Conservation (phyloP, 1,140 invertebrate species). For the Sinella curviseta region DNA sequence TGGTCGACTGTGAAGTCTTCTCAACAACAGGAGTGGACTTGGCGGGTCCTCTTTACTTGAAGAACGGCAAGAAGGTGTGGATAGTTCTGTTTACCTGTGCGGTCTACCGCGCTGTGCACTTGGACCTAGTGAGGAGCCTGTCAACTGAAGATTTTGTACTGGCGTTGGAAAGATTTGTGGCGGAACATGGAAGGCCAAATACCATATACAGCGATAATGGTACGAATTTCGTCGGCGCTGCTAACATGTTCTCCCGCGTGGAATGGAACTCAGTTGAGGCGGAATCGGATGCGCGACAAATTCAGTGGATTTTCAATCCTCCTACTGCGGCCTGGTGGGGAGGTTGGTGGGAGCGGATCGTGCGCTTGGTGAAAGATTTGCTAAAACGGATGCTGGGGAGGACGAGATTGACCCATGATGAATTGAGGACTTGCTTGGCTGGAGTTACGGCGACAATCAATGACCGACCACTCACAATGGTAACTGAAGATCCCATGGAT, state of each 20-base stretch:
- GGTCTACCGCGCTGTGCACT: background rate
- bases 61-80: slow-evolving; percentile 35
- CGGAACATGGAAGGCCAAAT: background rate
- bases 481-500: too few species aligned
- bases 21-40: slow-evolving; percentile 50
- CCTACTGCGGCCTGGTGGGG: background rate
- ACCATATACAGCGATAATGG: background rate
- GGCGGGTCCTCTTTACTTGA: slow-evolving; percentile 51
- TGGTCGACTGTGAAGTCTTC: slow-evolving; percentile 40
- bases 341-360: background rate
- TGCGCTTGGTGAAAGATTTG: too few species aligned
- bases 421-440: too few species aligned
- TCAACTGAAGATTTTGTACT: background rate
- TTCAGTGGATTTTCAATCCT: background rate
- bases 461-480: too few species aligned
- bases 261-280: background rate
- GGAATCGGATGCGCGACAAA: background rate
- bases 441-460: too few species aligned
- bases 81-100: background rate
- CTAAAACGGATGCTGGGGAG: too few species aligned
- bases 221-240: slow-evolving; percentile 2
- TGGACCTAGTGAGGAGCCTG: background rate
- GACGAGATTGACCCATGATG: too few species aligned
- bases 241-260: background rate
- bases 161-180: background rate